These are phyloP conservation scores for Chirona hameri DNA, from an alignment of 2,888 invertebrate genomes.

Conservation along the genomic window DNA sequence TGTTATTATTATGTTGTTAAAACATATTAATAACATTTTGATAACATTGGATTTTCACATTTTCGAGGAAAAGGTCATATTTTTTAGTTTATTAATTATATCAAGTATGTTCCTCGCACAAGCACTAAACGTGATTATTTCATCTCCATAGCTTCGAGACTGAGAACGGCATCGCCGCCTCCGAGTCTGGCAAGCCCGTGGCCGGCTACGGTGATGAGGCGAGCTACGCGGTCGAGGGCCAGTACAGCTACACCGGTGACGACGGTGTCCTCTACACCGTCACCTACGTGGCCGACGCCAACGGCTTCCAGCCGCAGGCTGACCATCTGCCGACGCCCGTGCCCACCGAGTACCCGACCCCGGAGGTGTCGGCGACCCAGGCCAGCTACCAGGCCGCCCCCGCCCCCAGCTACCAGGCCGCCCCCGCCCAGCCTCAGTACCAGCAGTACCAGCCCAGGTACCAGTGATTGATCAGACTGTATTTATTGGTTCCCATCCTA, in stretches of 20 bases:
- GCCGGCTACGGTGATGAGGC: conserved; percentile 1
- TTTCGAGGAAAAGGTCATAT: too few relatives aligned
- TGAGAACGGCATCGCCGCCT: conserved; percentile 8
- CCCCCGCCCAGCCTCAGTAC: background rate
- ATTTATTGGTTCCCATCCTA: too few relatives aligned
- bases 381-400: background rate
- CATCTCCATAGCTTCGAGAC: background rate
- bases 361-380: background rate
- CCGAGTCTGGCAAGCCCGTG: conserved; percentile 3
- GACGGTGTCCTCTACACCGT: background rate
- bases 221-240: background rate
- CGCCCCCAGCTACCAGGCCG: background rate
- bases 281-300: background rate
- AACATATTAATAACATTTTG: too few relatives aligned
- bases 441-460: background rate
- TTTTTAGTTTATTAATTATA: too few relatives aligned
- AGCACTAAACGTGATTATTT: too few relatives aligned
- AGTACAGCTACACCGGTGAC: conserved; percentile 10
- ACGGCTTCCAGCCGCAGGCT: conserved; percentile 22
- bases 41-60: too few relatives aligned
- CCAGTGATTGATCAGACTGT: background rate
- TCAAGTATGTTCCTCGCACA: too few relatives aligned
- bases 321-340: conserved; percentile 1
- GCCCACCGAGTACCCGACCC: conserved; percentile 10
- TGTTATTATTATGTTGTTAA: too few relatives aligned